phyloP scores from a whole-genome alignment of 1,140 invertebrate species.

The Arion vulgaris region DNA sequence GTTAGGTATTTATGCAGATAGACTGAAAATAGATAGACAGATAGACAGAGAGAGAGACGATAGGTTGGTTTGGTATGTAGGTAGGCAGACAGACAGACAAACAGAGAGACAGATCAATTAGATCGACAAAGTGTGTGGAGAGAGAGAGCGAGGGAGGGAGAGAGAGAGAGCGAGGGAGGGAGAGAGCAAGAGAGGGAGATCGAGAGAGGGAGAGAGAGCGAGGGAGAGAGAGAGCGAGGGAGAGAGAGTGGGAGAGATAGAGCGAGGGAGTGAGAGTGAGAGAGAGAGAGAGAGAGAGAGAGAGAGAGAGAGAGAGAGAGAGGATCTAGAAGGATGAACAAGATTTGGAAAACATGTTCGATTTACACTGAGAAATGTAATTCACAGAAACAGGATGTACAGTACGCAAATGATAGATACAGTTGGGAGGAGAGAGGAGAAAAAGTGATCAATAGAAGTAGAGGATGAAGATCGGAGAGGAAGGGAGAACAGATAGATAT shows the following conservation, averaged over 20 bases:
- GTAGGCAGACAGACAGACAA: background rate
- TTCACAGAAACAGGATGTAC: too few species aligned
- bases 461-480: too few species aligned
- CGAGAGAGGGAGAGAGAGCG: too few species aligned
- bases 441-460: too few species aligned
- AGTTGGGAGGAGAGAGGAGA: too few species aligned
- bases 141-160: background rate
- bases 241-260: background rate
- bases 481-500: too few species aligned
- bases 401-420: too few species aligned
- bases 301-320: constrained; percentile 8
- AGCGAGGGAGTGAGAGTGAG: background rate
- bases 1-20: too few species aligned
- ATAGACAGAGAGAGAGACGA: background rate
- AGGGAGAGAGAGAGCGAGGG: background rate
- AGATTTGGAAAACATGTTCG: too few species aligned
- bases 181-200: too few species aligned
- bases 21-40: background rate
- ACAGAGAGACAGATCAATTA: background rate
- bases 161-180: background rate
- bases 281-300: background rate
- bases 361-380: too few species aligned
- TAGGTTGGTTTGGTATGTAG: too few species aligned
- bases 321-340: background rate
- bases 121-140: background rate